phyloP scores from a whole-genome alignment of 2,888 invertebrate species.

The Sarcophaga carnaria region DNA sequence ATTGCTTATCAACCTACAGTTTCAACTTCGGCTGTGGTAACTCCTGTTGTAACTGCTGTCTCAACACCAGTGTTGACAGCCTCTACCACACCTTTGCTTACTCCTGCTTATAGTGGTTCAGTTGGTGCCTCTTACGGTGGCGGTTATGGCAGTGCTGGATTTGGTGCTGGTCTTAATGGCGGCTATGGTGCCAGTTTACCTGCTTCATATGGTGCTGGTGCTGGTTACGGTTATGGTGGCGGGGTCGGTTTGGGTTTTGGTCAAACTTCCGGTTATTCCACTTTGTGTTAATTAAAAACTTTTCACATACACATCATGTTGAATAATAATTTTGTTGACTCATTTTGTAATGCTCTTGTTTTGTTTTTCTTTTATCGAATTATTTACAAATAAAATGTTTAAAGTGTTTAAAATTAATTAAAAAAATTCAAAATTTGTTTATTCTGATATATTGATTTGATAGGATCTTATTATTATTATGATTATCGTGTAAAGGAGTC shows the following conservation, averaged over 20 bases:
- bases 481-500: too few species aligned
- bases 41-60: constrained; percentile 41
- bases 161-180: constrained; percentile 81
- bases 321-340: constrained; percentile 10
- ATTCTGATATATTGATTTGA: too few species aligned
- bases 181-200: constrained; percentile 63
- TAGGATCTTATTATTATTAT: too few species aligned
- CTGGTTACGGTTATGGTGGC: constrained; percentile 70
- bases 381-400: constrained; percentile 46
- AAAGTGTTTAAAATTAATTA: background rate
- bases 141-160: background rate
- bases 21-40: constrained; percentile 41
- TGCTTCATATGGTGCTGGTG: constrained; percentile 72
- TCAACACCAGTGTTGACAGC: constrained; percentile 10
- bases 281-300: constrained; percentile 50
- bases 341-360: background rate
- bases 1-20: constrained; percentile 38
- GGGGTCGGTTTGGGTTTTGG: constrained; percentile 73
- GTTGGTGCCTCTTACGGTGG: constrained; percentile 34
- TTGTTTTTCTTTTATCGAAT: constrained; percentile 24
- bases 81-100: constrained; percentile 27
- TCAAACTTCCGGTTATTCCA: constrained; percentile 36
- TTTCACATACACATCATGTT: background rate
- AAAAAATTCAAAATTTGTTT: background rate
- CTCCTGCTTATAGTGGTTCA: constrained; percentile 74